Base-by-base conservation (phyloP, 2,113 vertebrate genomes). In the Cettia cetti region DNA sequence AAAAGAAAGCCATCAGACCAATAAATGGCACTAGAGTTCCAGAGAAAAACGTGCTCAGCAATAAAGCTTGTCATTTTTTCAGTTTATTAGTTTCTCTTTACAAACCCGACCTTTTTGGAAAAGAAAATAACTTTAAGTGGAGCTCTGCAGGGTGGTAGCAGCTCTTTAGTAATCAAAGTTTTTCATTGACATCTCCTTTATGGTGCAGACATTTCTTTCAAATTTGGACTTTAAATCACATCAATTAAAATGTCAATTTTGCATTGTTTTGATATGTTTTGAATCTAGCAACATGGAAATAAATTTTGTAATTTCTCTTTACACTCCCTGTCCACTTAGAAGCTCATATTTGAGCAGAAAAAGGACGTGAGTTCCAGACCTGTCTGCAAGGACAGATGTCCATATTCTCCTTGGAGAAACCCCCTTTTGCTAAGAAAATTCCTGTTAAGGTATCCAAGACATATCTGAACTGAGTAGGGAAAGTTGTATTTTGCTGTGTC, bases 1-100 rank as follows among this genome's bases (percentile, higher is more conserved):
- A 86, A 81, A 92, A 91, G 95, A 35, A 92, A 96, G 71, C 60
- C 82, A 77, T 24, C 76, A 74, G 80, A 90, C 64, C 94, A 96
- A 81, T 54, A 89, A 95, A 94, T 44, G 80, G 52, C 64, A 69
- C 31, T 35, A 3, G 6, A 70, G 60, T 28, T 88, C 42, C 60
- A 3, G 56, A 78, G 76, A 40, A 93, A 92, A 93, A 84, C 91
- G 71, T 6, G 52, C 52, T 77, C 56, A 39, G 82, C 70, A 89
- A 93, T 56, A 44, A 70, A 95, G 13, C 68, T 47, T 52, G 35
- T 5, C 22, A 44, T 77, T 57, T 88, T 84, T 93, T 79, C 82
- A 92, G 71, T 33, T 85, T 88, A 80, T 90, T 72, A 35, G 13
- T 40, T 92, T 86, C 71, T 83, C 63, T 54, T 94, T 88, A 80